phyloP scores from a whole-genome alignment of 2,888 invertebrate species.

The Coronaproctus castanopsis region DNA sequence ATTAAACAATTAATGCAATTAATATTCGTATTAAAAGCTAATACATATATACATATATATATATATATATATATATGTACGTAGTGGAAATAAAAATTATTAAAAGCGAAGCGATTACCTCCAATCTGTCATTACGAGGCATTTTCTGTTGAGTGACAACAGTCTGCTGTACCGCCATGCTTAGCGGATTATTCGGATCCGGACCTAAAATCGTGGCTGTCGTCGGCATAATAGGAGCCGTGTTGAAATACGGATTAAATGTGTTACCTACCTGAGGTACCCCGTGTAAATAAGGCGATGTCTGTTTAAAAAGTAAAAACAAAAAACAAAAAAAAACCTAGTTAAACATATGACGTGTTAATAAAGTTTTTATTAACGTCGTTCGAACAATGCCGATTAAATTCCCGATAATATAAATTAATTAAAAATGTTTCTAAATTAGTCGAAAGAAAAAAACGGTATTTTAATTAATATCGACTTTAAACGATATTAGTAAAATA shows the following conservation, averaged over 20 bases:
- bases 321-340: too few species aligned
- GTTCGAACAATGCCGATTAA: not conserved
- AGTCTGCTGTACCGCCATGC: conserved; percentile 58
- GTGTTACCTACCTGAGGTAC: conserved; percentile 72
- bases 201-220: conserved; percentile 55
- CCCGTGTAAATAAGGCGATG: conserved; percentile 66
- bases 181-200: conserved; percentile 68
- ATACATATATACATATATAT: not conserved
- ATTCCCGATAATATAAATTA: not conserved
- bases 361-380: not conserved
- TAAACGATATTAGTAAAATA: too few species aligned
- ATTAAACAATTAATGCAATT: too few species aligned
- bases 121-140: conserved; percentile 84
- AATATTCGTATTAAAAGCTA: too few species aligned
- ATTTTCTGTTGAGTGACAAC: conserved; percentile 76
- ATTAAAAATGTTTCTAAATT: not conserved
- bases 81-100: not conserved
- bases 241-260: conserved; percentile 73
- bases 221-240: conserved; percentile 37
- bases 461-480: not conserved
- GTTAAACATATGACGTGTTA: too few species aligned
- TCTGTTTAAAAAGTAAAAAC: conserved; percentile 19
- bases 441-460: not conserved
- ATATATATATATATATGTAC: not conserved
- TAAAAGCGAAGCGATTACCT: conserved; percentile 41